phyloP scores from a whole-genome alignment of 2,888 invertebrate species.

The Trachelus iudaicus region DNA sequence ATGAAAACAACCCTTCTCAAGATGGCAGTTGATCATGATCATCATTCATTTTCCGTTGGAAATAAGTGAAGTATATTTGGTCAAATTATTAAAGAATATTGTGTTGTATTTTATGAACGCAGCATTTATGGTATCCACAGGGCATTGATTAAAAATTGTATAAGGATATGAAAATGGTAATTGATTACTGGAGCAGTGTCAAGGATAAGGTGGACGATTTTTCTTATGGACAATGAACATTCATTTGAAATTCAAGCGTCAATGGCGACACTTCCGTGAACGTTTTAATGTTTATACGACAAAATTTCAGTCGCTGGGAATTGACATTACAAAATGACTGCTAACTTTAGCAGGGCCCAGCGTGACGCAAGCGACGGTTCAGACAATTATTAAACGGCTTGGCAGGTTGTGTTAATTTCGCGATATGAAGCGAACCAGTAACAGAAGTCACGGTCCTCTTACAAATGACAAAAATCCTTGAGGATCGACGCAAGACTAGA shows the following conservation, averaged over 20 bases:
- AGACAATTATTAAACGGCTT: slow-evolving; percentile 1
- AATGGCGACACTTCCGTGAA: neutral
- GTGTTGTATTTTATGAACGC: too few species aligned
- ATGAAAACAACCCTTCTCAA: slow-evolving; percentile 11
- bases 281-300: neutral
- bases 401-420: neutral
- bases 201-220: neutral
- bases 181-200: too few species aligned
- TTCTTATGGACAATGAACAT: neutral
- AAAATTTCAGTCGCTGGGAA: neutral
- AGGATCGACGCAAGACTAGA: neutral
- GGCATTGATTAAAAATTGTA: neutral
- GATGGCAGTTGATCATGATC: neutral
- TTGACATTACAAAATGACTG: neutral
- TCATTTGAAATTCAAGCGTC: neutral
- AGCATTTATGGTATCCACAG: neutral
- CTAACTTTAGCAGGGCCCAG: neutral
- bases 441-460: neutral
- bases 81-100: neutral
- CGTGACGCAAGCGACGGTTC: neutral
- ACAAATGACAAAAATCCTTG: neutral
- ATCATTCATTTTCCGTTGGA: neutral
- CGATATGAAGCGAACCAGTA: neutral
- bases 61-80: neutral
- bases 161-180: neutral